Base-by-base conservation (phyloP, 2,888 invertebrate genomes). In the Drosophila stalkeri region DNA sequence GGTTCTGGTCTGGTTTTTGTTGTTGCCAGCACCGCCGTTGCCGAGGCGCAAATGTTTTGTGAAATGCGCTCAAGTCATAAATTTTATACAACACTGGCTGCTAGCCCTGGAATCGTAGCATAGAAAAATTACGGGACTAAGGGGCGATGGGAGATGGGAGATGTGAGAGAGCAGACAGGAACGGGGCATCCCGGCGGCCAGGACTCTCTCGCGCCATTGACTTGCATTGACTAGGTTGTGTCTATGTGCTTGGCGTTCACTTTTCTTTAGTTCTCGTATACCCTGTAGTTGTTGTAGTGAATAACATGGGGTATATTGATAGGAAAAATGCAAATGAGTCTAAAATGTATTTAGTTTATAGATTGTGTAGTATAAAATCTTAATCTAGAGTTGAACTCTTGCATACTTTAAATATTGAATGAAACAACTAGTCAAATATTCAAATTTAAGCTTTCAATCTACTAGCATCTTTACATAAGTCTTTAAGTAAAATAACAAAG, bases 61-160 rank as follows among this genome's bases (percentile, higher is more conserved):
- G 81, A 87, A 88, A 88, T 87, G 88, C 81, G 86, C 86, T 86
- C 74, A 75, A 87, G 88, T 87, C 86, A 88, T 87, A 87, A 87
- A 87, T 87, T 88, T 80, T 81, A 80, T 74, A 86, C 75, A 77
- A 81, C 73, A 77, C 70, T 68, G 68, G 67, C 75, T 72, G 76
- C 60, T 57, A 55, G 51, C 46, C 46, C 39, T 57, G 49, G 44
- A 47, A 44, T 55, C 64, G 37, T 41, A 27, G n/a, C 27, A 27
- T 23, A 41, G 49, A 33, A 33, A 31, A 49, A 49, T 49, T 31
- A 31, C n/a, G 31, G 49, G 52, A 23, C 46, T 46, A 9, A 20
- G 55, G 55, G 16, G 20, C 3, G 18, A 20, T n/a, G 51, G 33
- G 14, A 23, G 39, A 37, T n/a, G 46, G 20, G 14, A 39, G 16